Evolutionary conservation across 2,113 vertebrate species (phyloP), one percentile per base, ranked within the genome.

Genomic region (Egretta garzetta): DNA sequence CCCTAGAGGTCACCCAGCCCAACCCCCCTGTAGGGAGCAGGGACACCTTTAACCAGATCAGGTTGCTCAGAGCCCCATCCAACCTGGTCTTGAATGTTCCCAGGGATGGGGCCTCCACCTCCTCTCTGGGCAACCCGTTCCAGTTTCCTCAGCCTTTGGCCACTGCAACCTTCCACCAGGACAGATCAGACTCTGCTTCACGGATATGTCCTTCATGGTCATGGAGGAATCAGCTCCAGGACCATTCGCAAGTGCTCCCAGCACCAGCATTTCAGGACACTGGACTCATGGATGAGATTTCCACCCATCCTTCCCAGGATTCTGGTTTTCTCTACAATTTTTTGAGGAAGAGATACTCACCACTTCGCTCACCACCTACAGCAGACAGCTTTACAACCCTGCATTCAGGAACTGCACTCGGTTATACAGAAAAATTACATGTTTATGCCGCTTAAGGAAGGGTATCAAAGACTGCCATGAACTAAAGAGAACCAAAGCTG

Each of bases 211-310:
- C 60, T 17, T 26, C 47, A 12, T 1, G 47, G 63, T 22, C 1
- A 1, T 16, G 45, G 24, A 72, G 67, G 28, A 84, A 84, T 5
- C 8, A 1, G 41, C 56, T 49, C 58, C 74, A 30, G 72, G 75
- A 73, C 4, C 2, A 0, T 4, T n/a, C 8, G 0, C 47, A n/a
- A 4, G 26, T 0, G 7, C 1, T 16, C 45, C 24, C 82, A 82
- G 10, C 13, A n/a, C 50, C n/a, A 35, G 8, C 6, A 13, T 8
- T 66, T 28, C 64, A 71, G 26, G 55, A 23, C 18, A 12, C 15
- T 8, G 26, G 8, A 14, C 32, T 59, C 28, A 11, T 0, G 12
- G 63, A 33, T 30, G 45, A 27, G 30, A 56, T 32, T 73, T 60
- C 33, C 63, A 76, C 3, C 2, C 1, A 2, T 15, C 22, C 24